Evolutionary conservation across 2,113 vertebrate genomes (phyloP).

Genomic region (Excalfactoria chinensis): DNA sequence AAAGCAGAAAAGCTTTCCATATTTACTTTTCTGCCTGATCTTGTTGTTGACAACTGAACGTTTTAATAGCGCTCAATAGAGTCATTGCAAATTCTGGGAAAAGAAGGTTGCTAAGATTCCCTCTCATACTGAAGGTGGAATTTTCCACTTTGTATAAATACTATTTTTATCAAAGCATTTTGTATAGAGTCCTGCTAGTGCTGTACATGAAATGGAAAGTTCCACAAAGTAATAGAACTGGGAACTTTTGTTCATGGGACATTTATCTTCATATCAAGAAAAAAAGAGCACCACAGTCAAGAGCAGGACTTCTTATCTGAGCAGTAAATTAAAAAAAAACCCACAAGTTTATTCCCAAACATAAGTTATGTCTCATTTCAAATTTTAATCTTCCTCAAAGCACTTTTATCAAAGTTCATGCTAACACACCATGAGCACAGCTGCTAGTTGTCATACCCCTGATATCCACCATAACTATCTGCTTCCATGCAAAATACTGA

Average conservation of each 20-base stretch:
- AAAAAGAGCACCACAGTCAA: not conserved
- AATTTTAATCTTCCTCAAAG: not conserved
- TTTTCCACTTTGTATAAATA: conserved; percentile 35
- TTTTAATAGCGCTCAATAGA: not conserved
- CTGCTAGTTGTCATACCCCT: not conserved
- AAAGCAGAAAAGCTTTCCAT: not conserved
- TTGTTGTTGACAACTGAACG: not conserved
- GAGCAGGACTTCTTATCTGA: not conserved
- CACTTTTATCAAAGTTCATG: not conserved
- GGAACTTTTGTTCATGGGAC: not conserved
- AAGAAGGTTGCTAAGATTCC: not conserved
- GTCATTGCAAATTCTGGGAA: not conserved
- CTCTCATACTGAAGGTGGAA: not conserved
- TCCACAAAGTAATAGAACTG: conserved; percentile 15
- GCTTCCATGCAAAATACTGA: not conserved
- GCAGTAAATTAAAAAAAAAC: not conserved
- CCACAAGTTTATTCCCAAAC: not conserved
- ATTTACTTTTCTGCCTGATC: not conserved
- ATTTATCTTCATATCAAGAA: not conserved
- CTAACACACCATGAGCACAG: not conserved
- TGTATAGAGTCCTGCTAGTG: not conserved
- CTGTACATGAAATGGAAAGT: conserved; percentile 26
- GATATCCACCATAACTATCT: not conserved
- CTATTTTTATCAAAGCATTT: conserved; percentile 29
- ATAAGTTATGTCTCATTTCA: not conserved